phyloP scores from a whole-genome alignment of 2,797 vertebrate genomes.

The Liasis olivaceus region DNA sequence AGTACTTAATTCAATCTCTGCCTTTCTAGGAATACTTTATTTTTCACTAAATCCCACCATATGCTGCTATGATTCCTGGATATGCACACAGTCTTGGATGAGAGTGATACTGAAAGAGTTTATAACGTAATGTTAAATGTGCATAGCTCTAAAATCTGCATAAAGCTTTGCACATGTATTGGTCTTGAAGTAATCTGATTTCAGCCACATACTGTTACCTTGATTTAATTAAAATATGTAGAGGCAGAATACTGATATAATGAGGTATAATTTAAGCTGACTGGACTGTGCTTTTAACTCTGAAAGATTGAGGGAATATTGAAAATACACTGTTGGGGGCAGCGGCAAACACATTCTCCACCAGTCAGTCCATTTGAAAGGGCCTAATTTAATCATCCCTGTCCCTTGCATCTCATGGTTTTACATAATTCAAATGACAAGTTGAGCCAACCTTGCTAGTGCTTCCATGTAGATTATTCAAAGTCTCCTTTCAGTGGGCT shows the following conservation, averaged over 20 bases:
- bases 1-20: constrained; percentile 56
- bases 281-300: neutral
- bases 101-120: constrained; percentile 35
- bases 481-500: constrained; percentile 50
- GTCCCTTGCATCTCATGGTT: constrained; percentile 46
- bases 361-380: constrained; percentile 23
- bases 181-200: constrained; percentile 21
- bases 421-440: constrained; percentile 56
- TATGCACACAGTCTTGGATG: constrained; percentile 16
- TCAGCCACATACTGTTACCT: constrained; percentile 18
- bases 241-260: constrained; percentile 12
- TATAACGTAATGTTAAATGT: constrained; percentile 38
- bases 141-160: constrained; percentile 41
- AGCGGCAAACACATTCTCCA: neutral
- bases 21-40: constrained; percentile 60
- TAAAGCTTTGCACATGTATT: constrained; percentile 26
- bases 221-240: constrained; percentile 15
- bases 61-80: constrained; percentile 34
- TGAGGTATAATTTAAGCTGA: constrained; percentile 22
- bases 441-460: constrained; percentile 45
- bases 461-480: constrained; percentile 52
- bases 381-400: constrained; percentile 22
- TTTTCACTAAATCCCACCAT: constrained; percentile 49
- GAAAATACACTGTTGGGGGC: neutral
- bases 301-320: constrained; percentile 4